phyloP scores from a whole-genome alignment of 64 coral and sea anemone species.

The Exaiptasia diaphana region DNA sequence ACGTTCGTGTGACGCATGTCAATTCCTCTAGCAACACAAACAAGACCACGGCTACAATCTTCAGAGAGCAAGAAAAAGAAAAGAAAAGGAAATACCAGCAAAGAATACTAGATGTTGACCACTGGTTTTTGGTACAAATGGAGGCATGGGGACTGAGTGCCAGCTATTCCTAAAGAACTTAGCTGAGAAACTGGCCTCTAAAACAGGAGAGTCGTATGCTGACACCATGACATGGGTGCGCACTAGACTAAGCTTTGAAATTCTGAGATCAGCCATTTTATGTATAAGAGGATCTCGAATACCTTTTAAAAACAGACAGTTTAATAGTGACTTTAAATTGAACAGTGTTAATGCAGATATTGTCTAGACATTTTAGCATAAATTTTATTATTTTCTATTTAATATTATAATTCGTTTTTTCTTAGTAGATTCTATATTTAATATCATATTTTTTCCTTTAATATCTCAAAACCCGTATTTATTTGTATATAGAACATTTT shows the following conservation, averaged over 20 bases:
- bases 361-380: not conserved
- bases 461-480: too few relatives aligned
- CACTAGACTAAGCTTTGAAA: not conserved
- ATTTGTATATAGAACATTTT: too few relatives aligned
- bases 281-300: not conserved
- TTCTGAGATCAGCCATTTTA: not conserved
- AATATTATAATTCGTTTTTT: not conserved
- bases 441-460: not conserved
- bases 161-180: slow-evolving; percentile 10
- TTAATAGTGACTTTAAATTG: not conserved
- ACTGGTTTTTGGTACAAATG: slow-evolving; percentile 39
- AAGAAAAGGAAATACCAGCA: slow-evolving; percentile 53
- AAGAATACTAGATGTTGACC: slow-evolving; percentile 38
- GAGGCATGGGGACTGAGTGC: slow-evolving; percentile 23
- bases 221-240: not conserved
- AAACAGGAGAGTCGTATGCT: not conserved
- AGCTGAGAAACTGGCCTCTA: not conserved
- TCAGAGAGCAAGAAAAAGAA: slow-evolving; percentile 55
- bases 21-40: slow-evolving; percentile 28
- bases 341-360: not conserved
- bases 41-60: slow-evolving; percentile 26
- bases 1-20: slow-evolving; percentile 50
- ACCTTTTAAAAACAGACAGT: not conserved
- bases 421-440: not conserved
- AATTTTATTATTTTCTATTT: not conserved